Evolutionary conservation across 2,797 vertebrate genomes (phyloP).

Genomic region (Knipowitschia caucasica): DNA sequence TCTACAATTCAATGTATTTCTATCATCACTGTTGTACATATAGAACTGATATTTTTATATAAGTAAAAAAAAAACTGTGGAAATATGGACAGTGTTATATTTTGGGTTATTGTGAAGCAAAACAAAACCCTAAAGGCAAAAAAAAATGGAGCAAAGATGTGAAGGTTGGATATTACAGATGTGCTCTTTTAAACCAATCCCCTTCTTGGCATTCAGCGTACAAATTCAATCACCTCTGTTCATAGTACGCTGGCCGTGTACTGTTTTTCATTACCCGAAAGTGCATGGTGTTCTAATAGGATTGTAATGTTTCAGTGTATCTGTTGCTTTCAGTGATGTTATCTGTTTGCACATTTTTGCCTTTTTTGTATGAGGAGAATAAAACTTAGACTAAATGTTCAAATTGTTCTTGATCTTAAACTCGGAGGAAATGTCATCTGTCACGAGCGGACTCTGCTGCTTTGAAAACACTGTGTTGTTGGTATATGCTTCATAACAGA

Average conservation of each 20-base stretch:
- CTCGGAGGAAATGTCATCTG: slow-evolving; percentile 21
- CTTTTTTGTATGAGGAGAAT: slow-evolving; percentile 50
- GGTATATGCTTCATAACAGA: slow-evolving; percentile 4
- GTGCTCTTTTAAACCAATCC: slow-evolving; percentile 55
- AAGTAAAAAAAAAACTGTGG: slow-evolving; percentile 27
- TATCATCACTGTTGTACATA: slow-evolving; percentile 66
- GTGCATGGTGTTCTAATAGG: slow-evolving; percentile 70
- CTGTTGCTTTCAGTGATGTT: slow-evolving; percentile 67
- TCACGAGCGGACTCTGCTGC: slow-evolving; percentile 19
- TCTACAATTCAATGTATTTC: slow-evolving; percentile 43
- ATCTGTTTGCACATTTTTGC: slow-evolving; percentile 65
- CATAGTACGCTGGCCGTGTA: slow-evolving; percentile 40
- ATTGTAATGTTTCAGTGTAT: slow-evolving; percentile 70
- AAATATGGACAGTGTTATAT: slow-evolving; percentile 41
- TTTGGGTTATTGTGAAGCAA: slow-evolving; percentile 44
- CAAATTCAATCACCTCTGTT: slow-evolving; percentile 53
- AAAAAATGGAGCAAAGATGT: slow-evolving; percentile 30
- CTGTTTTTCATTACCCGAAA: slow-evolving; percentile 60
- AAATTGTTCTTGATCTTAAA: slow-evolving; percentile 38
- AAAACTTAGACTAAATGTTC: slow-evolving; percentile 41
- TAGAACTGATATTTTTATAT: slow-evolving; percentile 79
- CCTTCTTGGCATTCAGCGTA: slow-evolving; percentile 58
- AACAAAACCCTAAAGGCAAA: slow-evolving; percentile 43
- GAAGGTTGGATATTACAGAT: slow-evolving; percentile 42
- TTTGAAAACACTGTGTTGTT: slow-evolving; percentile 41